Evolutionary conservation across 2,888 invertebrate species (phyloP).

Genomic region (Eustalomyia histrio): DNA sequence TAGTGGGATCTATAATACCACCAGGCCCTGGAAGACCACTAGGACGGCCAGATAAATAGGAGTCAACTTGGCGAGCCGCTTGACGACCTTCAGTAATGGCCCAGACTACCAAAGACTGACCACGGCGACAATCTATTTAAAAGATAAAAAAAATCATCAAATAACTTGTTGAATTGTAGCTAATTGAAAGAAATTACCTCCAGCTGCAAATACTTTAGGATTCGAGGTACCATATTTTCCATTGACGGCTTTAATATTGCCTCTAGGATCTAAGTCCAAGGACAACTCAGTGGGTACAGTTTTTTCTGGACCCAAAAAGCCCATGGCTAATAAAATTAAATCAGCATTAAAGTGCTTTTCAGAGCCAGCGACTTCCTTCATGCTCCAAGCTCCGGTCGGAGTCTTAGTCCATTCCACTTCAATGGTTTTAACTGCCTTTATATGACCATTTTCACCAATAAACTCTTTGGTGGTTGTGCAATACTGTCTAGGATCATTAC

Average conservation of each 20-base stretch:
- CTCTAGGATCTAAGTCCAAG: conserved; percentile 92
- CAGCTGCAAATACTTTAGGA: conserved; percentile 95
- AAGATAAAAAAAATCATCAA: not conserved
- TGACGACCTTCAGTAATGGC: conserved; percentile 99
- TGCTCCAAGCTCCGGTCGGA: conserved; percentile 94
- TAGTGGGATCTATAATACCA: conserved; percentile 84
- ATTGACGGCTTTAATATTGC: conserved; percentile 91
- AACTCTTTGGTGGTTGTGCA: conserved; percentile 97
- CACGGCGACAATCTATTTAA: conserved; percentile 93
- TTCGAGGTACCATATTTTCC: conserved; percentile 89
- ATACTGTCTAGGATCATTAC: conserved; percentile 95
- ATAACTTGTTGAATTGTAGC: not conserved
- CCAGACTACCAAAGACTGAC: conserved; percentile 99
- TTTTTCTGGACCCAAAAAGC: conserved; percentile 97
- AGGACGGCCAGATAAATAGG: conserved; percentile 85
- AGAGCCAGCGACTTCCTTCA: conserved; percentile 90
- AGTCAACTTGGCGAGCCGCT: conserved; percentile 96
- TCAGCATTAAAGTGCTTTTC: conserved; percentile 91
- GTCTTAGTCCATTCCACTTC: conserved; percentile 97
- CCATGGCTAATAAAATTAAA: conserved; percentile 97
- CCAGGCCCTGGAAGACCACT: conserved; percentile 95
- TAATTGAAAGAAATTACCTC: conserved; percentile 83
- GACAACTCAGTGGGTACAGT: conserved; percentile 89
- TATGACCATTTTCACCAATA: conserved; percentile 92
- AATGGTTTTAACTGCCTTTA: conserved; percentile 94